Conservation (phyloP, 2,888 invertebrate species). For the Sarcophaga subvicina region DNA sequence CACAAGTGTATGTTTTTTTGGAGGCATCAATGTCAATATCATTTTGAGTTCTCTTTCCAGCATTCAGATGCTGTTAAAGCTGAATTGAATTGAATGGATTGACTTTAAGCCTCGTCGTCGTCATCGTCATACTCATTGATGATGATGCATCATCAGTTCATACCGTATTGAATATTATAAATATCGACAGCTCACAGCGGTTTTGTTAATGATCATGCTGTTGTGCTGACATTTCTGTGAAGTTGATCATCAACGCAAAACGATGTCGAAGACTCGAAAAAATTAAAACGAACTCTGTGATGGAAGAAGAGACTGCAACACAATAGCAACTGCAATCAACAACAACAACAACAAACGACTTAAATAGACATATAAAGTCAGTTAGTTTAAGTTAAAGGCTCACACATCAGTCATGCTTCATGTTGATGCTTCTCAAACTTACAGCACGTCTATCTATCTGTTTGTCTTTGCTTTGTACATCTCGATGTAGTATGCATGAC, state of each 20-base stretch:
- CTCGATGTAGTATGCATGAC: not conserved
- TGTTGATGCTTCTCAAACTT: constrained; percentile 48
- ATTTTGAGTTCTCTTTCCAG: constrained; percentile 39
- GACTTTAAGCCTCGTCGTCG: not conserved
- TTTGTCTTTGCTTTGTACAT: not conserved
- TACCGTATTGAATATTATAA: constrained; percentile 61
- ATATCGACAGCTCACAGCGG: constrained; percentile 64
- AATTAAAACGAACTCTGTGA: not conserved
- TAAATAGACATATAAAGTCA: constrained; percentile 62
- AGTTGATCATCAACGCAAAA: constrained; percentile 55
- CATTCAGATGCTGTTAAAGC: constrained; percentile 5
- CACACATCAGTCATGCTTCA: constrained; percentile 62
- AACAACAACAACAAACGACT: constrained; percentile 32
- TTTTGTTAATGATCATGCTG: constrained; percentile 54
- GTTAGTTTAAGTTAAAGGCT: constrained; percentile 55
- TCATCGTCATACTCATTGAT: constrained; percentile 35
- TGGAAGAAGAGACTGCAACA: not conserved
- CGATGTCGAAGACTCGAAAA: constrained; percentile 41
- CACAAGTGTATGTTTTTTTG: constrained; percentile 33
- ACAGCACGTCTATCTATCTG: not conserved
- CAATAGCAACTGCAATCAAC: constrained; percentile 25
- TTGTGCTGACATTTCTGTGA: constrained; percentile 61
- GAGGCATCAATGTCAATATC: constrained; percentile 63
- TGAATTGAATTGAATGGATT: constrained; percentile 7
- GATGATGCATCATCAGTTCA: constrained; percentile 45